Percentiles rank a stretch among this genome's conserved stretches.
Evolutionary conservation across 2,113 vertebrate genomes (phyloP).

Genomic region (Cottus gobio): DNA sequence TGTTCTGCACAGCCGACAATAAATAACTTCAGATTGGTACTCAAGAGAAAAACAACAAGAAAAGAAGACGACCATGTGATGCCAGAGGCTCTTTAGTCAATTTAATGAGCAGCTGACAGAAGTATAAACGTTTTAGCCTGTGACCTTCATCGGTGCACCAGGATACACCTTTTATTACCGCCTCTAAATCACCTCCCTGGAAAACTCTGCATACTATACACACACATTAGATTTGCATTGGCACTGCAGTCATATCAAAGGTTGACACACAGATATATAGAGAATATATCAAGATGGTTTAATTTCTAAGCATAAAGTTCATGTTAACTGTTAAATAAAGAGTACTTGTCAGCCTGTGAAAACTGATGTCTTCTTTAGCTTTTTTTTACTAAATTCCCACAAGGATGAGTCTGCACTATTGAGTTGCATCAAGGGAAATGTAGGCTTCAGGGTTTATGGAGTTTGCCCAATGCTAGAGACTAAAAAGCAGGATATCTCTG

Average conservation of each 20-base stretch:
- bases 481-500: not conserved
- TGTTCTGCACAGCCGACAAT: constrained; percentile 32
- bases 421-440: not conserved
- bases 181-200: constrained; percentile 16
- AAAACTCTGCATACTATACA: not conserved
- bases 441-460: not conserved
- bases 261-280: not conserved
- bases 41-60: constrained; percentile 8
- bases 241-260: not conserved
- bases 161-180: constrained; percentile 10
- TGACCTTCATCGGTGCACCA: constrained; percentile 39
- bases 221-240: constrained; percentile 3
- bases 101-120: constrained; percentile 51
- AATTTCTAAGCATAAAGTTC: not conserved
- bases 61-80: constrained; percentile 19
- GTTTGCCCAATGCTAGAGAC: not conserved
- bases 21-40: constrained; percentile 32
- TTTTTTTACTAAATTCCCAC: not conserved
- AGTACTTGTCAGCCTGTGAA: not conserved
- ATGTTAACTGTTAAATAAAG: not conserved
- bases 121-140: constrained; percentile 26
- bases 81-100: constrained; percentile 38
- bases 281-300: not conserved
- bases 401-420: not conserved
- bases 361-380: not conserved